A percentile compares a stretch with the other conserved stretches of the same genome.
Evolutionary conservation across 2,797 vertebrate genomes (phyloP).

Genomic region (Microctenopoma lineatum): DNA sequence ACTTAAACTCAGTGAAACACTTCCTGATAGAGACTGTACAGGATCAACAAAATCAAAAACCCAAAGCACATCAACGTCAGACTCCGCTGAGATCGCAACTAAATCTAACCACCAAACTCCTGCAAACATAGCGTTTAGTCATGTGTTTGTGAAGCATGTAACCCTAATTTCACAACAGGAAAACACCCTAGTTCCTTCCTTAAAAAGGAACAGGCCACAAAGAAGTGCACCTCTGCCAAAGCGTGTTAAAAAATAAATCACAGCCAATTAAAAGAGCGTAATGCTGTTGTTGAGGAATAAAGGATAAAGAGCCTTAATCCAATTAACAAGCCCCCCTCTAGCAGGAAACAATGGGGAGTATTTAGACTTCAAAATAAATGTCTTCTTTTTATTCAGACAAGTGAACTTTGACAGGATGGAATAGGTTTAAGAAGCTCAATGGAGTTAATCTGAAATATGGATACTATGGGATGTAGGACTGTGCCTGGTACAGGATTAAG

Average conservation of each 20-base stretch:
- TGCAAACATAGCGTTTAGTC: not conserved
- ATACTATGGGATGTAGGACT: slow-evolving; percentile 12
- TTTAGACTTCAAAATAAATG: slow-evolving; percentile 67
- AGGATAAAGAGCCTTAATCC: slow-evolving; percentile 71
- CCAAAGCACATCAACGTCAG: slow-evolving; percentile 11
- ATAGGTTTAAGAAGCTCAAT: slow-evolving; percentile 47
- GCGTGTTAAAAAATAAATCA: slow-evolving; percentile 59
- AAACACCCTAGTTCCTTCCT: slow-evolving; percentile 70
- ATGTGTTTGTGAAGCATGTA: slow-evolving; percentile 18
- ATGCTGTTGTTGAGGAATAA: slow-evolving; percentile 46
- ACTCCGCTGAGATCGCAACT: not conserved
- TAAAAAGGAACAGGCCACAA: slow-evolving; percentile 34
- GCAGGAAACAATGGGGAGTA: slow-evolving; percentile 63
- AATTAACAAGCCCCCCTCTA: slow-evolving; percentile 65
- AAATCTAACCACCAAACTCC: not conserved
- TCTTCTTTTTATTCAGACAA: slow-evolving; percentile 46
- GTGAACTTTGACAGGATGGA: slow-evolving; percentile 60
- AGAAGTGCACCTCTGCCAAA: slow-evolving; percentile 49
- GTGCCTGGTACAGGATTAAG: slow-evolving; percentile 43
- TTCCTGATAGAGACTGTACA: slow-evolving; percentile 6
- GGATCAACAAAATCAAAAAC: slow-evolving; percentile 3
- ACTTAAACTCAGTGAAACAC: slow-evolving; percentile 31
- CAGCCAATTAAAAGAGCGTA: slow-evolving; percentile 70
- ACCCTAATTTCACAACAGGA: slow-evolving; percentile 72
- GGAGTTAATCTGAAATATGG: slow-evolving; percentile 44